A percentile compares a stretch with the other conserved stretches of the same genome.
These are phyloP conservation scores for Scleropages formosus DNA, from an alignment of 2,797 vertebrate genomes.

Conservation along the genomic window DNA sequence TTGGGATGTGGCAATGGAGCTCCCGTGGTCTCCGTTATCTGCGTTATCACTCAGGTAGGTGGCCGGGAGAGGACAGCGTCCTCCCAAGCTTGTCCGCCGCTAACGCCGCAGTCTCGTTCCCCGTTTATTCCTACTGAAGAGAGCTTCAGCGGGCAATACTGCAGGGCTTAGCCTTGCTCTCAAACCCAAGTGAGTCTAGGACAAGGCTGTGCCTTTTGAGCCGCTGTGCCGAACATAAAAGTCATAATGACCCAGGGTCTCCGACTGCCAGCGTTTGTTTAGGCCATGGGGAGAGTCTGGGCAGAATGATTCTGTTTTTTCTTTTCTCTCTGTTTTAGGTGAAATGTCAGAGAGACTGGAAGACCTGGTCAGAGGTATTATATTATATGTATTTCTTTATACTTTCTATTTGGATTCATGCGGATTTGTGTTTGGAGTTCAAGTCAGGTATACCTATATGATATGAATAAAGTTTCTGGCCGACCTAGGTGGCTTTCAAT, in stretches of 20 bases:
- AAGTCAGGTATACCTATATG: background rate
- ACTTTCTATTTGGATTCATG: no score
- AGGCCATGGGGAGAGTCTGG: constrained; percentile 20
- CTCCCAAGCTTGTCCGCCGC: constrained; percentile 36
- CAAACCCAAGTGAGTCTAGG: constrained; percentile 34
- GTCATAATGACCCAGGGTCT: constrained; percentile 23
- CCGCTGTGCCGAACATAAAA: constrained; percentile 27
- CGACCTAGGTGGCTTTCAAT: no score
- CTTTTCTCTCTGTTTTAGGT: no score
- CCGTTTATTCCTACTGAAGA: background rate
- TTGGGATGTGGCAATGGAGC: background rate
- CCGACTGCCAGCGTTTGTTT: constrained; percentile 32
- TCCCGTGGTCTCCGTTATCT: background rate
- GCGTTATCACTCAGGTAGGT: constrained; percentile 35
- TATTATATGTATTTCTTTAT: background rate
- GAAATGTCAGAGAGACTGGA: no score
- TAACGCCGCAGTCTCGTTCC: constrained; percentile 23
- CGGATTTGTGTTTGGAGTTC: background rate
- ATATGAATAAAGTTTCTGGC: no score
- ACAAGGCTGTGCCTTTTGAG: constrained; percentile 37
- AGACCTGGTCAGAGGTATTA: background rate
- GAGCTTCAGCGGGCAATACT: constrained; percentile 27
- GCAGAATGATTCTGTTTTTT: constrained; percentile 18
- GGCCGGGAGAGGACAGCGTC: constrained; percentile 42
- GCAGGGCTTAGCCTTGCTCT: constrained; percentile 43